Percentiles rank a stretch among this genome's conserved stretches.
Conservation (phyloP, 2,797 vertebrate species). For the Allobates femoralis region DNA sequence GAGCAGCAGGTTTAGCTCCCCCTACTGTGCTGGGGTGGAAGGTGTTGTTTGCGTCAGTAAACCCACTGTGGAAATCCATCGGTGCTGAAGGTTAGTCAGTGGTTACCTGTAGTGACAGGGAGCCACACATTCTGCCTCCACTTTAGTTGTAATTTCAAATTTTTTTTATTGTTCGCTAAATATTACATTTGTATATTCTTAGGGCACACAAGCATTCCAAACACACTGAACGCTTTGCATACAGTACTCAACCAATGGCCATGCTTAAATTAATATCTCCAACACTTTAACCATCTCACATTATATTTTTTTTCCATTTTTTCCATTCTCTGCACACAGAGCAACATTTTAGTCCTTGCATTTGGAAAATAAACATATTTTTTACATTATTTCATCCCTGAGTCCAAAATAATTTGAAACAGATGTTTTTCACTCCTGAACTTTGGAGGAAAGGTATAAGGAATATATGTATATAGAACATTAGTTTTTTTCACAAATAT, state of each 20-base stretch:
- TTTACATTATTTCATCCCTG: slow-evolving; percentile 79
- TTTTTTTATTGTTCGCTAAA: too few species aligned
- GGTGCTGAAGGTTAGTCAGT: too few species aligned
- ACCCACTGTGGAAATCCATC: too few species aligned
- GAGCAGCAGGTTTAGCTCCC: too few species aligned
- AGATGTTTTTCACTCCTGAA: slow-evolving; percentile 74
- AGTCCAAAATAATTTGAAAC: slow-evolving; percentile 81
- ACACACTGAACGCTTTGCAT: slow-evolving; percentile 87
- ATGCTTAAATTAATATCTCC: slow-evolving; percentile 79
- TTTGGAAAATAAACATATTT: slow-evolving; percentile 81
- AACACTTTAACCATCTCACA: slow-evolving; percentile 76
- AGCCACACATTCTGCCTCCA: too few species aligned
- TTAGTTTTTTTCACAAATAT: slow-evolving; percentile 53
- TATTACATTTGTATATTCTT: too few species aligned
- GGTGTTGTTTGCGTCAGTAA: too few species aligned
- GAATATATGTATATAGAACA: slow-evolving; percentile 70
- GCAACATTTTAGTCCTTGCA: slow-evolving; percentile 75
- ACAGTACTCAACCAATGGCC: slow-evolving; percentile 75
- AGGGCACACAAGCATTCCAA: slow-evolving; percentile 78
- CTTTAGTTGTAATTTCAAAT: too few species aligned
- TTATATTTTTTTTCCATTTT: slow-evolving; percentile 73
- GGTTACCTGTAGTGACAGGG: too few species aligned
- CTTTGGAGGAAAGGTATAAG: slow-evolving; percentile 45
- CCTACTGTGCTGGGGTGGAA: too few species aligned
- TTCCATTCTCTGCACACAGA: slow-evolving; percentile 75